A percentile compares a stretch with the other conserved stretches of the same genome.
These are phyloP conservation scores for Anguilla megastoma DNA, from an alignment of 2,797 vertebrate genomes.

Conservation along the genomic window DNA sequence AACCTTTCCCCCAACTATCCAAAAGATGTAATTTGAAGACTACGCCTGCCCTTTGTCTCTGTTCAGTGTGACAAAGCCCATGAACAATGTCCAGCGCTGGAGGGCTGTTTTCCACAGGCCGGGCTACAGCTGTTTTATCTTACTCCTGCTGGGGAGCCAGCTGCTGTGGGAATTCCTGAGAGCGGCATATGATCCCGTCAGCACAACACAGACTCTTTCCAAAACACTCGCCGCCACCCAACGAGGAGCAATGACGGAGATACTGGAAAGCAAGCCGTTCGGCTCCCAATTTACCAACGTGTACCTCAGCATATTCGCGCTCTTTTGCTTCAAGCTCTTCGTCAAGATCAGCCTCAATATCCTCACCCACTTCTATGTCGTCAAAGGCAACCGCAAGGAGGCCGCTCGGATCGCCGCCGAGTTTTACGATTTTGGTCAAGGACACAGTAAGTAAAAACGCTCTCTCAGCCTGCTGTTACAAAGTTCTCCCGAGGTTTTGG, in stretches of 20 bases:
- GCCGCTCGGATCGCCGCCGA: conserved; percentile 85
- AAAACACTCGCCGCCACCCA: conserved; percentile 57
- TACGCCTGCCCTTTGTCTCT: background rate
- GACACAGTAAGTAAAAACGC: conserved; percentile 73
- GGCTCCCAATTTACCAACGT: conserved; percentile 80
- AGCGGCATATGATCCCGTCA: conserved; percentile 75
- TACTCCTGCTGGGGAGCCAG: conserved; percentile 59
- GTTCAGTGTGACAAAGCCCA: conserved; percentile 38
- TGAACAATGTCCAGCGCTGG: conserved; percentile 36
- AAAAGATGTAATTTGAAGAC: background rate
- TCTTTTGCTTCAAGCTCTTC: conserved; percentile 88
- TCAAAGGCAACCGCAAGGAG: conserved; percentile 85
- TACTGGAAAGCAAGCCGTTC: conserved; percentile 80
- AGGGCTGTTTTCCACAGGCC: conserved; percentile 47
- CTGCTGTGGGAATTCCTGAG: conserved; percentile 73
- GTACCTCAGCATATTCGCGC: conserved; percentile 84
- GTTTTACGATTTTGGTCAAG: conserved; percentile 83
- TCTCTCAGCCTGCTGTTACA: background rate
- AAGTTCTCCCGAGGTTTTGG: background rate
- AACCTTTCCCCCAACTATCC: background rate
- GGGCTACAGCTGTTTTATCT: conserved; percentile 52
- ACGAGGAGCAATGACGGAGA: conserved; percentile 76
- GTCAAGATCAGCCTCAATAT: conserved; percentile 87
- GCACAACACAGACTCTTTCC: conserved; percentile 69
- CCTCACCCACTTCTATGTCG: conserved; percentile 86